Evolutionary conservation across 2,888 invertebrate species (phyloP).

Genomic region (Hyalella azteca): DNA sequence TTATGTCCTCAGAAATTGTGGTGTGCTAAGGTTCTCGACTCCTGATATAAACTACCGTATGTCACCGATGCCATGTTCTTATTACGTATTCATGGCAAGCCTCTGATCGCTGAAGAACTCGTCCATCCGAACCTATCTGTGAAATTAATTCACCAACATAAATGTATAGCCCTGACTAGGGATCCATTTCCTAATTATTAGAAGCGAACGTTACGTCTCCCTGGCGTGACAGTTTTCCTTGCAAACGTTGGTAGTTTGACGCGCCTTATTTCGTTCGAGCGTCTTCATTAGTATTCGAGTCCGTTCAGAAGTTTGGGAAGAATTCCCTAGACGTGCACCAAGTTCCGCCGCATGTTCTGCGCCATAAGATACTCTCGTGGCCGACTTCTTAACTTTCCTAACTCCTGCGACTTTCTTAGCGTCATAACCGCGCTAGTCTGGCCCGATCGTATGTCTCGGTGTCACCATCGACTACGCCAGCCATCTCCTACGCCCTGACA

Average conservation of each 20-base stretch:
- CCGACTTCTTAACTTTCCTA: conserved; percentile 17
- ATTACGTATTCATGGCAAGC: too few species aligned
- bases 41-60: too few species aligned
- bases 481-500: too few species aligned
- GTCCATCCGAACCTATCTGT: too few species aligned
- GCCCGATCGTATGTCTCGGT: not conserved
- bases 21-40: too few species aligned
- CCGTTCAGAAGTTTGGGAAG: conserved; percentile 31
- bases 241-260: not conserved
- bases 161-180: too few species aligned
- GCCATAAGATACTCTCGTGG: conserved; percentile 18
- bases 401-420: not conserved
- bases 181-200: conserved; percentile 20
- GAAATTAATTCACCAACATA: too few species aligned
- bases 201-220: not conserved
- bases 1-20: too few species aligned
- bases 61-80: too few species aligned
- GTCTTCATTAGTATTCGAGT: conserved; percentile 35
- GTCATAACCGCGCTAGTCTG: not conserved
- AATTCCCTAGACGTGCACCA: conserved; percentile 24
- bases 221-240: conserved; percentile 20
- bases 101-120: too few species aligned
- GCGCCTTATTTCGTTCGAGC: conserved; percentile 15
- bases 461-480: too few species aligned
- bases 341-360: conserved; percentile 24